phyloP scores from a whole-genome alignment of 30 jellyfish, hydroid and myxozoan genomes.

The Turritopsis dohrnii region DNA sequence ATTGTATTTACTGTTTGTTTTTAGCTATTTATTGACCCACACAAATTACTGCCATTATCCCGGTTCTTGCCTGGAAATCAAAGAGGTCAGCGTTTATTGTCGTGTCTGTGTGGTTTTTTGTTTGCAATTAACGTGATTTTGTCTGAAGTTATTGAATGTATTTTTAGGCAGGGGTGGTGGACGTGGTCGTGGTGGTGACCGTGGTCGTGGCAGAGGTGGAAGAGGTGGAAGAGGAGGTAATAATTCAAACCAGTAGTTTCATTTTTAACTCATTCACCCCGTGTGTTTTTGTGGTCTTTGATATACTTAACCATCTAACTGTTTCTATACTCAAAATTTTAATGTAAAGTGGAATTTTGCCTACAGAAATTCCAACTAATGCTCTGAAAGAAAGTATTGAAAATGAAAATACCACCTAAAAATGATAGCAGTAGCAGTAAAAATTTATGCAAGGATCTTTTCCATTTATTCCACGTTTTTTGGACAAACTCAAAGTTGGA shows the following conservation, averaged over 20 bases:
- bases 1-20: background rate
- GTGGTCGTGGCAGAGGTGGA: slow-evolving; percentile 69
- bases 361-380: no score
- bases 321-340: no score
- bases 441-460: no score
- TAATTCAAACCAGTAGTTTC: background rate
- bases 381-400: no score
- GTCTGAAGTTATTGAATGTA: background rate
- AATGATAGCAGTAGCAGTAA: no score
- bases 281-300: no score
- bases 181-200: slow-evolving; percentile 38
- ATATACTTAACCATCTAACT: no score
- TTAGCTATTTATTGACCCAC: slow-evolving; percentile 88
- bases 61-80: slow-evolving; percentile 68
- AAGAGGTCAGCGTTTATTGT: slow-evolving; percentile 38
- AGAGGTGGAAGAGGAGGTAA: slow-evolving; percentile 46
- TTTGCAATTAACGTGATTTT: background rate
- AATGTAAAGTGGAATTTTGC: no score
- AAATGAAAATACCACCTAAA: no score
- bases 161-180: slow-evolving; percentile 23
- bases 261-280: background rate
- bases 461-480: no score
- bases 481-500: no score
- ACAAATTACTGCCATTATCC: slow-evolving; percentile 78
- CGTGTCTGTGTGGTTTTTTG: background rate